A percentile compares a stretch with the other conserved stretches of the same genome.
These are phyloP conservation scores for Alexandromys fortis DNA, from an alignment of 2,113 vertebrate species.

Conservation along the genomic window DNA sequence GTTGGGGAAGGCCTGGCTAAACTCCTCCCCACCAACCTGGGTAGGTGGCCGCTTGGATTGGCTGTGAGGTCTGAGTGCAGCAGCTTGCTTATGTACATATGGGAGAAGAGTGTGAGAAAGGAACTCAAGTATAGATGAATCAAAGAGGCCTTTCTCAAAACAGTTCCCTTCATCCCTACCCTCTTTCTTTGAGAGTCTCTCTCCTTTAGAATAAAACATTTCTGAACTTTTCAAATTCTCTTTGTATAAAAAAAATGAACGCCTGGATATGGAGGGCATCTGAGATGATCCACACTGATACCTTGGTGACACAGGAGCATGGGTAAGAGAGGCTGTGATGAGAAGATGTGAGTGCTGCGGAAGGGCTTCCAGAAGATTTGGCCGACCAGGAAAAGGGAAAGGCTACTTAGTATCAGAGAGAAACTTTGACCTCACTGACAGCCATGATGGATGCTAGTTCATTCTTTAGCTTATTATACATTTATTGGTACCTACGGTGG, in stretches of 20 bases:
- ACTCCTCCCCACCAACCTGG: neutral
- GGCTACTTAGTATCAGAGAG: neutral
- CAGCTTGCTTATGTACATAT: neutral
- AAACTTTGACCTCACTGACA: neutral
- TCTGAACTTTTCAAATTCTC: neutral
- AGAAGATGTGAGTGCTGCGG: neutral
- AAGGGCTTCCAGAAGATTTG: neutral
- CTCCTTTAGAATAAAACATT: neutral
- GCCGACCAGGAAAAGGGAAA: neutral
- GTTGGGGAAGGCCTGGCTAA: neutral
- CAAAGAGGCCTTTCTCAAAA: slow-evolving; percentile 20
- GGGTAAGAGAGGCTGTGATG: neutral
- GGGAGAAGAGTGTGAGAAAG: neutral
- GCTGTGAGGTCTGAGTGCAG: neutral
- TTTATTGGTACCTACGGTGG: neutral
- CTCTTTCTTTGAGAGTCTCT: neutral
- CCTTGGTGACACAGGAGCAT: neutral
- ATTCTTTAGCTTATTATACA: neutral
- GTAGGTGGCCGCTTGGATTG: neutral
- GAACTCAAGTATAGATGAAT: neutral
- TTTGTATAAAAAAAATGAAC: neutral
- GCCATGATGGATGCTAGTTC: neutral
- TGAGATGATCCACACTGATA: neutral
- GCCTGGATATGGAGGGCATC: neutral
- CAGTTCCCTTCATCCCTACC: neutral